phyloP scores from a whole-genome alignment of 2,797 vertebrate species.

The Schizothorax lantsangensis region DNA sequence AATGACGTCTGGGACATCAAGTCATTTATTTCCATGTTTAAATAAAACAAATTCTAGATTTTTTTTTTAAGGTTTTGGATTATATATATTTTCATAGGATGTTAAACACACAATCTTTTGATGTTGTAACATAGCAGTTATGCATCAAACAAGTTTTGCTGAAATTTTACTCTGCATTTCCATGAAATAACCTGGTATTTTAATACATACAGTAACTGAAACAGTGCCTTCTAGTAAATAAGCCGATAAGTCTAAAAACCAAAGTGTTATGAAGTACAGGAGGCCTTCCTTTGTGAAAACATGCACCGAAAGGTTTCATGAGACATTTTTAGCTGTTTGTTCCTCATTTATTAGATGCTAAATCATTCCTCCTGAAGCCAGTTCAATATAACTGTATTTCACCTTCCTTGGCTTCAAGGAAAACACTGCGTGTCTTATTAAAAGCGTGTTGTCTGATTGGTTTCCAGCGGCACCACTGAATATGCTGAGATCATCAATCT shows the following conservation, averaged over 20 bases:
- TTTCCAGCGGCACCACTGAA: conserved; percentile 59
- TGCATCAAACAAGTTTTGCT: neutral
- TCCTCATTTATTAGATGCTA: conserved; percentile 62
- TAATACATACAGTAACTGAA: conserved; percentile 31
- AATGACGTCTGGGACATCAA: neutral
- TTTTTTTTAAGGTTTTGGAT: neutral
- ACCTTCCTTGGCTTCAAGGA: conserved; percentile 54
- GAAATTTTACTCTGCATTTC: conserved; percentile 24
- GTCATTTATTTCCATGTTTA: neutral
- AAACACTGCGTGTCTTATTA: conserved; percentile 60
- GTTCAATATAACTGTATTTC: conserved; percentile 59
- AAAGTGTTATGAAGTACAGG: conserved; percentile 55
- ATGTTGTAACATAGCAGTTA: neutral
- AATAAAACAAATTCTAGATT: neutral
- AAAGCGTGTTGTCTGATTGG: conserved; percentile 62
- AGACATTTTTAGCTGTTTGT: conserved; percentile 60
- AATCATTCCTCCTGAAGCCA: conserved; percentile 59
- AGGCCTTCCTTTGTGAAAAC: conserved; percentile 43
- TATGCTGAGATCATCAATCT: conserved; percentile 65
- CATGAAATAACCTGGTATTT: conserved; percentile 20
- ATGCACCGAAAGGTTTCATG: conserved; percentile 57
- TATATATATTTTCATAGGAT: neutral
- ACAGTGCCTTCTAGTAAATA: conserved; percentile 16
- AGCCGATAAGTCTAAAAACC: conserved; percentile 34
- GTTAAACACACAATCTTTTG: neutral